A percentile compares a stretch with the other conserved stretches of the same genome.
Conservation (phyloP, 35 echinoderm and acorn worm species). For the Eucidaris tribuloides region DNA sequence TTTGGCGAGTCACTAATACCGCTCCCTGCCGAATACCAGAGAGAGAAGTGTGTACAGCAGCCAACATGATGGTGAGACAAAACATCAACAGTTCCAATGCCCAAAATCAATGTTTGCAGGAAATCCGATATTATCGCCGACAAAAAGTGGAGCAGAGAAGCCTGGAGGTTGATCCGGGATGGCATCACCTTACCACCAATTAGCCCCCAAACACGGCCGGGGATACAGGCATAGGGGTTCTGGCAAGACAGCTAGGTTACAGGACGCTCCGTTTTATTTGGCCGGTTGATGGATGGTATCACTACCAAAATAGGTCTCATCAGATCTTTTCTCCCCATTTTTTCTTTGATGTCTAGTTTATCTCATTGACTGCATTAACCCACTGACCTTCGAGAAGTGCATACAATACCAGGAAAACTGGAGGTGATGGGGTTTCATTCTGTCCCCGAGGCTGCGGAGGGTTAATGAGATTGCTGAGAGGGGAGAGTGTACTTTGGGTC, state of each 20-base stretch:
- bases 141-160: slow-evolving; percentile 14
- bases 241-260: not conserved
- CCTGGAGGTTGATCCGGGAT: slow-evolving; percentile 1
- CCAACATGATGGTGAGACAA: slow-evolving; percentile 34
- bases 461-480: not conserved
- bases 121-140: not conserved
- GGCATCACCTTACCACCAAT: slow-evolving; percentile 29
- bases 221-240: not conserved
- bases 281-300: not conserved
- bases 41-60: no score
- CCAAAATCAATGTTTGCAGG: slow-evolving; percentile 32
- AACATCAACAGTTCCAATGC: slow-evolving; percentile 31
- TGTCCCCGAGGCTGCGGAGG: not conserved
- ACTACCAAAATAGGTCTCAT: slow-evolving; percentile 13
- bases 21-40: no score
- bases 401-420: not conserved
- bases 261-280: not conserved
- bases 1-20: no score
- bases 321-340: not conserved
- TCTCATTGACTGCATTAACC: slow-evolving; percentile 5
- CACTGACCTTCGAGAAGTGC: not conserved
- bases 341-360: not conserved
- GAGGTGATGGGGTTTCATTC: not conserved
- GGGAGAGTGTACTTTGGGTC: not conserved
- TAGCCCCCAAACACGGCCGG: slow-evolving; percentile 17